Evolutionary conservation across 2,888 invertebrate genomes (phyloP).

Genomic region (Phaonia tiefii): DNA sequence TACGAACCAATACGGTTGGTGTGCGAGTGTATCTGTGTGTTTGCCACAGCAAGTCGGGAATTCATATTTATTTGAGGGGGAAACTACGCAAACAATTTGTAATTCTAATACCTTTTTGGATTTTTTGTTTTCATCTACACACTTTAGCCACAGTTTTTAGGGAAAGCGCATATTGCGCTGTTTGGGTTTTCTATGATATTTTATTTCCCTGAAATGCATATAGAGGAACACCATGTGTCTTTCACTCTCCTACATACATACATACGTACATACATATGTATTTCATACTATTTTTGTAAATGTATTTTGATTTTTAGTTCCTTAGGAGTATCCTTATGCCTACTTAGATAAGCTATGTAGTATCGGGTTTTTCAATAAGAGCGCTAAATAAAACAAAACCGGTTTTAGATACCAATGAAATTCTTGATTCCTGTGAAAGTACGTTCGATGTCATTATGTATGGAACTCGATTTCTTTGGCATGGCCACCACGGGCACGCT

Average conservation of each 20-base stretch:
- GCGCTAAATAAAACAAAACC: too few species aligned
- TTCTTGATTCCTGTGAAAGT: too few species aligned
- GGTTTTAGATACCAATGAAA: too few species aligned
- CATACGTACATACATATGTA: too few species aligned
- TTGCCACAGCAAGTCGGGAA: not conserved
- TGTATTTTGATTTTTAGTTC: not conserved
- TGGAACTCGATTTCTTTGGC: too few species aligned
- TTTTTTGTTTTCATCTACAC: not conserved
- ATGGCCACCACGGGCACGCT: too few species aligned
- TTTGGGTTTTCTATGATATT: conserved; percentile 27
- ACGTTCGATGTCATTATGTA: too few species aligned
- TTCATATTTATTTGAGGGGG: not conserved
- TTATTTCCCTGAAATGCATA: not conserved
- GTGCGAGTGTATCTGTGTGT: not conserved
- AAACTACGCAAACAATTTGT: conserved; percentile 28
- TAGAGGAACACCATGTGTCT: conserved; percentile 2
- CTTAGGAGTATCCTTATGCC: conserved; percentile 25
- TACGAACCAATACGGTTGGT: not conserved
- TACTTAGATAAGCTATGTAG: conserved; percentile 33
- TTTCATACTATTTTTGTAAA: too few species aligned
- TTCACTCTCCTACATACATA: too few species aligned
- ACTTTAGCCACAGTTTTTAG: too few species aligned
- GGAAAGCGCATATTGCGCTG: not conserved
- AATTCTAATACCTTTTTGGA: not conserved
- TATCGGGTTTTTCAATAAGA: too few species aligned